Base-by-base conservation (phyloP, 2,888 invertebrate species). In the Aleiodes alternator region DNA sequence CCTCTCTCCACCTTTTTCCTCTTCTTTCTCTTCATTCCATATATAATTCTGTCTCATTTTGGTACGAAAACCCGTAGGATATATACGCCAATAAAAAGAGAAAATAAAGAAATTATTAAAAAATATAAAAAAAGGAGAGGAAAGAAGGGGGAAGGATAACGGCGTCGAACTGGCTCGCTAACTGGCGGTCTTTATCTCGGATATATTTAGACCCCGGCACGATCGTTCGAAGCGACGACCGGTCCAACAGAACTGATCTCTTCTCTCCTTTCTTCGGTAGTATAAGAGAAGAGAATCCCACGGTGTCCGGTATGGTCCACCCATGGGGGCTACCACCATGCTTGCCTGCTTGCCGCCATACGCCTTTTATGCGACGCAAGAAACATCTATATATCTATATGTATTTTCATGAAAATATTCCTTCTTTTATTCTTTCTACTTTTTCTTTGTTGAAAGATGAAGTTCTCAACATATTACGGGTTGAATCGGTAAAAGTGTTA, bases 131-230 rank as follows among this genome's bases (percentile, higher is more conserved):
- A 69, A 50, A 23, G 48, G 16, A 31, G 14, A 48, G 57, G 72
- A 56, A 51, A 59, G 73, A 66, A 66, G 73, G 77, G 75, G 64
- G 73, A 72, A 77, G 72, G 61, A 74, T 70, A 74, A 72, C 77
- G 77, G 75, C 77, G 74, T 75, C 77, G 77, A 75, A 79, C 78
- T 73, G 78, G 77, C 80, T 79, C 79, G 79, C 80, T 79, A 79
- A 79, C 80, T 76, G 80, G 80, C 79, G 77, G 79, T 80, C 75
- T 80, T 80, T 80, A 80, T 80, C 80, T 80, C 78, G 79, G 80
- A 80, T 80, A 80, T 80, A 80, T 80, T 80, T 80, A 80, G 80
- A 66, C 79, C 78, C 71, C 76, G 76, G 77, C 77, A 77, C 77
- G 79, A 80, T 80, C 78, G 78, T 73, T 76, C 78, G 78, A 75